Percentiles rank a stretch among this genome's conserved stretches.
phyloP scores from a whole-genome alignment of 2,888 invertebrate genomes.

The Calephelis perditalis region DNA sequence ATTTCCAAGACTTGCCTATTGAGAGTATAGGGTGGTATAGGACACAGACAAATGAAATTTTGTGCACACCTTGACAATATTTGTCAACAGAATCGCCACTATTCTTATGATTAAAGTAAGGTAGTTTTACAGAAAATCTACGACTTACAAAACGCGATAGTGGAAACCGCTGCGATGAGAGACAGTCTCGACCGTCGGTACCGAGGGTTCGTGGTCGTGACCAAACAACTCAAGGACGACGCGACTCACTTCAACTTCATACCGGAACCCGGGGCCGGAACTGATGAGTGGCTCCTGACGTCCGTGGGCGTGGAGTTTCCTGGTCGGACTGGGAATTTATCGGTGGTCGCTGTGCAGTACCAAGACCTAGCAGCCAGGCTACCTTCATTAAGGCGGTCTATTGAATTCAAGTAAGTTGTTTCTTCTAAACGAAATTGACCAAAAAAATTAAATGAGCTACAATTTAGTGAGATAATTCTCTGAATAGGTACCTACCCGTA shows the following conservation, averaged over 20 bases:
- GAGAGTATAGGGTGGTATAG: too few relatives aligned
- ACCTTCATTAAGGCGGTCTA: conserved; percentile 77
- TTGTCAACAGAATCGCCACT: too few relatives aligned
- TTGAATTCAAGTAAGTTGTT: conserved; percentile 79
- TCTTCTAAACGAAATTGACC: not conserved
- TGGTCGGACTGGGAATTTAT: conserved; percentile 47
- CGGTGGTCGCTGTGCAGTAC: conserved; percentile 78
- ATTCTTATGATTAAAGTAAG: not conserved
- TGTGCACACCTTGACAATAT: too few relatives aligned
- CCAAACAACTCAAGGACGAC: conserved; percentile 46
- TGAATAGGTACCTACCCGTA: too few relatives aligned
- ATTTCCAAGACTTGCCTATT: too few relatives aligned
- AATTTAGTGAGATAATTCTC: too few relatives aligned
- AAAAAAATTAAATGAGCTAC: too few relatives aligned
- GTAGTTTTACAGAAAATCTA: conserved; percentile 56
- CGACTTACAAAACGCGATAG: conserved; percentile 61
- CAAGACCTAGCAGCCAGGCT: conserved; percentile 80
- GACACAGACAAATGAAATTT: too few relatives aligned
- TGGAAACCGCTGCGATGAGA: conserved; percentile 55
- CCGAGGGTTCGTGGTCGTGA: conserved; percentile 53
- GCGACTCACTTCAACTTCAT: conserved; percentile 56
- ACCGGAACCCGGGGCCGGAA: conserved; percentile 34
- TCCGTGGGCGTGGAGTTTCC: conserved; percentile 59
- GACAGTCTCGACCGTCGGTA: conserved; percentile 44
- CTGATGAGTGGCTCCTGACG: conserved; percentile 54